Evolutionary conservation across 2,888 invertebrate species (phyloP).

Genomic region (Copidosoma aretas): DNA sequence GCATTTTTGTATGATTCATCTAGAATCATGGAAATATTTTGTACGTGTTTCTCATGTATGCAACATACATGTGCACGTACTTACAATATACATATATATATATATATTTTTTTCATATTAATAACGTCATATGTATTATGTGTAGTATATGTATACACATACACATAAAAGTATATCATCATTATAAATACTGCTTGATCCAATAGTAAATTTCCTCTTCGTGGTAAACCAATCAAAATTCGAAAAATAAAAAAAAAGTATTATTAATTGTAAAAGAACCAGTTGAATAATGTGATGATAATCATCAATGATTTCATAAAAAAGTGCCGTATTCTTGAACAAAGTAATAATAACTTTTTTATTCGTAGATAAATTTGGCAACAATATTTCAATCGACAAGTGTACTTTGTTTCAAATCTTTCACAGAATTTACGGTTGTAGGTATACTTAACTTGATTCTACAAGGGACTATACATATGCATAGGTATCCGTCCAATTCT

Average conservation of each 20-base stretch:
- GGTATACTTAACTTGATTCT: conserved; percentile 13
- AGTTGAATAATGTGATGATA: no score
- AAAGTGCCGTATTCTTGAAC: no score
- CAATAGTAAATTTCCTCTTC: no score
- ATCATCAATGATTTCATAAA: no score
- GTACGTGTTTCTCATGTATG: conserved; percentile 5
- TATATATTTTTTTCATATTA: neutral
- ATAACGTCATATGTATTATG: neutral
- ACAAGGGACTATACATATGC: conserved; percentile 13
- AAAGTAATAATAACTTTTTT: no score
- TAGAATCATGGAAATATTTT: conserved; percentile 37
- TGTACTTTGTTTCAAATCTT: no score
- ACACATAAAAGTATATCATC: conserved; percentile 6
- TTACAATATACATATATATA: neutral
- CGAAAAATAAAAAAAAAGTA: no score
- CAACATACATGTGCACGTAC: neutral
- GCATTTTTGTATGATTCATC: conserved; percentile 22
- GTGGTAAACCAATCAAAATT: no score
- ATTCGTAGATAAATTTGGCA: no score
- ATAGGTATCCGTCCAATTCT: conserved; percentile 30
- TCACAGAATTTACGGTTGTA: neutral
- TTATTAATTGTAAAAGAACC: no score
- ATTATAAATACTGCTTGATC: no score
- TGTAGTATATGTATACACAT: conserved; percentile 24
- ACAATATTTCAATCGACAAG: no score